Base-by-base conservation (phyloP, 1,140 invertebrate species). In the Lordiphosa clarofinis region DNA sequence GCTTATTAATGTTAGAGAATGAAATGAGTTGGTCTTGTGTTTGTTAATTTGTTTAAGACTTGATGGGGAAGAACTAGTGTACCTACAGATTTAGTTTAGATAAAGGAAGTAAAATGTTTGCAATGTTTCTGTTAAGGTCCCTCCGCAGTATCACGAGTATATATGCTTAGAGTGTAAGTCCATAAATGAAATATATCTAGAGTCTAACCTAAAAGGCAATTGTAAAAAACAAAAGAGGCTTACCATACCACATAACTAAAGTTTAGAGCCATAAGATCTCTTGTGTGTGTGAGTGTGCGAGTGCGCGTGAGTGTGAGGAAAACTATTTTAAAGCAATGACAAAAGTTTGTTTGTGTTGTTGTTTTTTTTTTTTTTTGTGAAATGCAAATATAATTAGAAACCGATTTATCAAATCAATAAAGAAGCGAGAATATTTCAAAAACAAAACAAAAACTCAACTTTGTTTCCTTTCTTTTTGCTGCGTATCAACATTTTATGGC, bases 271-370 rank as follows among this genome's bases (percentile, higher is more conserved):
- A 5, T 19, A 55, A 55, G 50, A 65, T 56, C 48, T 31, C 28
- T 8, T 8, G 28, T 31, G 5, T 28, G 24, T 28, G 28, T 31
- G n/a, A n/a, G 28, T 31, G 28, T 31, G 28, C 7, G 28, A 1
- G 28, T 31, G 28, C 8, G 28, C 8, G 28, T 53, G 57, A 47
- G 6, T 3, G 28, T 56, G 57, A 47, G 6, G 3, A 21, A 57
- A 68, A 76, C 59, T 84, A 76, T 76, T 84, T 82, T 76, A 73
- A 78, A 72, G 73, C 73, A 84, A 84, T 76, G 72, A 24, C 12
- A 11, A 70, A 55, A 13, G 62, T 65, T 65, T 33, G 33, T 38
- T 62, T 50, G 47, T 52, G 76, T 74, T 52, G 55, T 60, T 69
- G 62, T 84, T 69, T 73, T 78, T 73, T 72, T 72, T 52, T 76